Evolutionary conservation across 2,113 vertebrate species (phyloP), one percentile per base, ranked within the genome.

Genomic region (Trematocara macrostoma): DNA sequence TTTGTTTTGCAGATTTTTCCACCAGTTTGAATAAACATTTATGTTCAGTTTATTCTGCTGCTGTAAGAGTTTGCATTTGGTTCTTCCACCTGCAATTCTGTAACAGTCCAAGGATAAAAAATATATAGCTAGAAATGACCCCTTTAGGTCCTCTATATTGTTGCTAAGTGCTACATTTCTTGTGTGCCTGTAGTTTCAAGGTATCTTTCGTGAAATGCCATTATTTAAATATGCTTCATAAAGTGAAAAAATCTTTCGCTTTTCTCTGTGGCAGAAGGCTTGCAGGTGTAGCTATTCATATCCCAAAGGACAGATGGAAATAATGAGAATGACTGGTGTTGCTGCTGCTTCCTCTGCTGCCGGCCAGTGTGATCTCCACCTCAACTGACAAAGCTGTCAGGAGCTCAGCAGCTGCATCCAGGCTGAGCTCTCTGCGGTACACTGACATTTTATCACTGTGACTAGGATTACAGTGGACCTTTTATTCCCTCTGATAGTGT

Each of bases 401-500:
- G 82, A 83, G 83, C 87, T 87, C 86, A 79, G 90, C 88, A 69
- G 84, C 86, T 85, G 85, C 87, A 83, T 85, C 74, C 56, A 38
- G 78, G 8, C 76, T 38, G 26, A 38, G 45, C 10, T 53, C 83
- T 86, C 79, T 1, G 76, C 20, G 51, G 23, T 59, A 40, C 84
- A 51, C n/a, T 87, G 88, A 85, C 92, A 91, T 91, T 86, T 92
- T 81, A 89, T 93, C 89, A 82, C 79, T 52, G 82, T 74, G 49
- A 69, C 82, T 82, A 51, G 89, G 91, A 89, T 91, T 91, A 92
- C 87, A 88, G 23, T 79, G 83, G 83, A 79, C 61, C 88, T 88
- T 87, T 90, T 82, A 82, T 92, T 86, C 87, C 53, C 91, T 93
- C 84, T 93, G 88, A 91, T 90, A 74, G 67, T 79, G 84, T 87